phyloP scores from a whole-genome alignment of 2,888 invertebrate species.

The Fragum fragum region DNA sequence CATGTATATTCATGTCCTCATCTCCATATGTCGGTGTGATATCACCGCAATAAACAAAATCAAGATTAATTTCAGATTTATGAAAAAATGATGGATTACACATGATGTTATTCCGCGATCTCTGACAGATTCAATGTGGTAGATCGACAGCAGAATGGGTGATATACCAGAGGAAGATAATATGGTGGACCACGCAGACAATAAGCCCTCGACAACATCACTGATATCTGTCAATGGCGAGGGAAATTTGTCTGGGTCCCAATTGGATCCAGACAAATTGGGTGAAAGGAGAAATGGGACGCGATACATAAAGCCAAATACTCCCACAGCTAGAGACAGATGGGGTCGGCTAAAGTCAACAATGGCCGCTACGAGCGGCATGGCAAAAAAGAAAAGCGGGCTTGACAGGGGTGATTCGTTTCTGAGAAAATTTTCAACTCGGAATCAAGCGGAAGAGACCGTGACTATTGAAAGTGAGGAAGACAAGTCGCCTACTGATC shows the following conservation, averaged over 20 bases:
- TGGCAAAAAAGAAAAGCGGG: conserved; percentile 70
- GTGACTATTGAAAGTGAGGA: conserved; percentile 56
- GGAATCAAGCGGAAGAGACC: conserved; percentile 89
- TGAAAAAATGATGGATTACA: conserved; percentile 13
- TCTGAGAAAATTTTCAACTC: conserved; percentile 96
- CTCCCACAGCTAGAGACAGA: conserved; percentile 41
- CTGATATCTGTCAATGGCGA: conserved; percentile 1
- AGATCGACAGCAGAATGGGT: neutral
- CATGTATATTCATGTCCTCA: neutral
- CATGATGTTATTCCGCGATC: neutral
- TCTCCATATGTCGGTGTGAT: neutral
- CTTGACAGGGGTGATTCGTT: conserved; percentile 89
- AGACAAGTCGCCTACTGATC: conserved; percentile 2
- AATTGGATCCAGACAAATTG: conserved; percentile 1
- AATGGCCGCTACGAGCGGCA: conserved; percentile 74
- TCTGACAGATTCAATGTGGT: conserved; percentile 1
- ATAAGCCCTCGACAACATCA: neutral
- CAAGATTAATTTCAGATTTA: neutral
- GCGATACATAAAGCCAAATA: neutral
- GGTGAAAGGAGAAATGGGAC: conserved; percentile 24
- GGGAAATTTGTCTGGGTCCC: conserved; percentile 1
- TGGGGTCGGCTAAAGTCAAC: conserved; percentile 63
- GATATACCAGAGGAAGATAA: conserved; percentile 1
- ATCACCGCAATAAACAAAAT: neutral
- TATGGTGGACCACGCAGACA: conserved; percentile 21